Evolutionary conservation across 2,113 vertebrate species (phyloP).

Genomic region (Acrocephalus arundinaceus): DNA sequence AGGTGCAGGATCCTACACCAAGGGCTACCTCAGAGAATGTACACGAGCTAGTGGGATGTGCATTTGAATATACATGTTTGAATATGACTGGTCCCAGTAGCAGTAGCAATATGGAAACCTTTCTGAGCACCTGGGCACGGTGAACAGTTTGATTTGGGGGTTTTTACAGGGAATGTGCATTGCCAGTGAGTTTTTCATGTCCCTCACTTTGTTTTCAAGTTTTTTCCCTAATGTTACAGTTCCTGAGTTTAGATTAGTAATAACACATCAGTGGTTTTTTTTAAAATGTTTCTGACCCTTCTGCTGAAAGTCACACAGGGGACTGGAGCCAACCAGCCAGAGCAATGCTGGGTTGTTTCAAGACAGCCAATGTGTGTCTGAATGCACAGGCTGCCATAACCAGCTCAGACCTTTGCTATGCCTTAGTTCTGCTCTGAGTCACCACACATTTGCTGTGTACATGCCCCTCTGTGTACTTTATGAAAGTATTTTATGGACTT

Average conservation of each 20-base stretch:
- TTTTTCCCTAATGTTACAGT: background rate
- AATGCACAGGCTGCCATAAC: background rate
- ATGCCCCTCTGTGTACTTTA: background rate
- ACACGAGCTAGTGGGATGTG: background rate
- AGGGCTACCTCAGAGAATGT: background rate
- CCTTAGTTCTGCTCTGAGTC: background rate
- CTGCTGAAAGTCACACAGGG: background rate
- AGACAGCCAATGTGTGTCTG: background rate
- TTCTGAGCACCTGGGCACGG: background rate
- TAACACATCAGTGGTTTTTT: background rate
- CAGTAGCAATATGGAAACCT: fast-evolving
- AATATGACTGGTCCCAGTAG: background rate
- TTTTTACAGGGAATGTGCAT: background rate
- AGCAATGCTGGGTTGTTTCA: background rate
- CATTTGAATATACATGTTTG: background rate
- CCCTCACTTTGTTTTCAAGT: background rate
- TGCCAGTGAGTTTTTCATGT: background rate
- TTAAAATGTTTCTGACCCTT: background rate
- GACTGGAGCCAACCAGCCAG: background rate
- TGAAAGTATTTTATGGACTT: background rate
- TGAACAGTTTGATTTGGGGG: background rate
- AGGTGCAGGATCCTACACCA: background rate
- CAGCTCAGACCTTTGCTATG: background rate
- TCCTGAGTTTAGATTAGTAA: background rate
- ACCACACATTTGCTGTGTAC: background rate